Percentiles rank a stretch among this genome's conserved stretches.
Evolutionary conservation across 2,113 vertebrate genomes (phyloP).

Genomic region (Lycaon pictus): DNA sequence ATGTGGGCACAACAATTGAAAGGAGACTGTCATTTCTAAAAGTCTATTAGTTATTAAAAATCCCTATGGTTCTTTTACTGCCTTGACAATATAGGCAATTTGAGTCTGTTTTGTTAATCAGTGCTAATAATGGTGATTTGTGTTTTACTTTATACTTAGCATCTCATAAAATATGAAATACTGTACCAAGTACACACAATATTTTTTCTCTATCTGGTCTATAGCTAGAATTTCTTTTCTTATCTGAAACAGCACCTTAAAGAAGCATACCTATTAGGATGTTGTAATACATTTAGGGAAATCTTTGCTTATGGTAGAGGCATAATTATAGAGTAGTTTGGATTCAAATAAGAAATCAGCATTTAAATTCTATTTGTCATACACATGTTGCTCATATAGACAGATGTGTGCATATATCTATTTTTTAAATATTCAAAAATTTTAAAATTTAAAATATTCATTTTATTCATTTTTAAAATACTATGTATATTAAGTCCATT

Average conservation of each 20-base stretch:
- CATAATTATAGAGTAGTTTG: not conserved
- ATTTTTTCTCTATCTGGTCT: not conserved
- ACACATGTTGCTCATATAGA: not conserved
- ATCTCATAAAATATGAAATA: not conserved
- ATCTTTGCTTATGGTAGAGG: not conserved
- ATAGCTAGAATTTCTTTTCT: not conserved
- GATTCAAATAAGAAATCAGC: constrained; percentile 17
- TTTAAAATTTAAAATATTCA: not conserved
- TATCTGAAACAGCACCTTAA: not conserved
- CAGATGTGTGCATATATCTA: not conserved
- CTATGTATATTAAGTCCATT: not conserved
- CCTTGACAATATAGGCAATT: not conserved
- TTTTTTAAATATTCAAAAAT: not conserved
- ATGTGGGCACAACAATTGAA: not conserved
- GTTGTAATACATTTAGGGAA: not conserved
- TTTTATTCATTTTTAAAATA: not conserved
- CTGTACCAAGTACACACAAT: not conserved
- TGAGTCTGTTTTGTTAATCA: constrained; percentile 4
- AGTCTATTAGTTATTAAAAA: not conserved
- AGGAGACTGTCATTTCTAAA: constrained; percentile 8
- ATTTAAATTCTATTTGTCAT: not conserved
- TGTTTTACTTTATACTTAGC: not conserved
- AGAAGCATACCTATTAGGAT: not conserved
- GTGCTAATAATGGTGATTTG: not conserved
- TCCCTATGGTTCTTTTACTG: not conserved